Evolutionary conservation across 2,113 vertebrate genomes (phyloP).

Genomic region (Anhinga rufa): DNA sequence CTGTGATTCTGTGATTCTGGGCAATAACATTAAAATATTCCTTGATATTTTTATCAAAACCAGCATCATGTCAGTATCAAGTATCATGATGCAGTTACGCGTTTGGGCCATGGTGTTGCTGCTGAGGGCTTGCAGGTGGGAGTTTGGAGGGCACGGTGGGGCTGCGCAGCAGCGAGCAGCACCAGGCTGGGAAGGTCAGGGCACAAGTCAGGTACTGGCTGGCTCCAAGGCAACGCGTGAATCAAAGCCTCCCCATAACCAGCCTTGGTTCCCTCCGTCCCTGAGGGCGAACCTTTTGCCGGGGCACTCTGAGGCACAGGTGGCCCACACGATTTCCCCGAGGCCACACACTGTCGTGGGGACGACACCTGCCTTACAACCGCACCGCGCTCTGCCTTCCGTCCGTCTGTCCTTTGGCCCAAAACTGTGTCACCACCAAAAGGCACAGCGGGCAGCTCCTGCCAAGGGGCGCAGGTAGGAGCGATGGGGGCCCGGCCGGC

Average conservation of each 20-base stretch:
- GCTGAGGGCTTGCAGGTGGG: not conserved
- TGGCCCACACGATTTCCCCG: not conserved
- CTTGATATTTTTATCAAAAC: not conserved
- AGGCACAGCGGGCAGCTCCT: fast-evolving
- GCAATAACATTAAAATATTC: not conserved
- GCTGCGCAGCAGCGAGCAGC: not conserved
- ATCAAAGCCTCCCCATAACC: not conserved
- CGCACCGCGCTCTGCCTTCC: fast-evolving
- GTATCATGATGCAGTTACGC: not conserved
- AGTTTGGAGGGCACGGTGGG: not conserved
- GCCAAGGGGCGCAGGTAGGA: not conserved
- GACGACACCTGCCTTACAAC: fast-evolving
- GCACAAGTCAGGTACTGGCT: not conserved
- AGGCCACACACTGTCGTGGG: not conserved
- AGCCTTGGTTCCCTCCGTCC: not conserved
- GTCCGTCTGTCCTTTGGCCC: fast-evolving
- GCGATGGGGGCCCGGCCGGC: not conserved
- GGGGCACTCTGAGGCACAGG: not conserved
- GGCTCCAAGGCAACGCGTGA: not conserved
- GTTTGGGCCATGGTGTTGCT: not conserved
- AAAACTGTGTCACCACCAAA: no score
- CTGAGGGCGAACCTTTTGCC: not conserved
- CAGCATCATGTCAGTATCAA: not conserved
- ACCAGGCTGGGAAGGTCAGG: not conserved
- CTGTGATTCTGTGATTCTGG: not conserved